These are phyloP conservation scores for Vanessa cardui DNA, from an alignment of 2,888 invertebrate genomes.

Conservation along the genomic window DNA sequence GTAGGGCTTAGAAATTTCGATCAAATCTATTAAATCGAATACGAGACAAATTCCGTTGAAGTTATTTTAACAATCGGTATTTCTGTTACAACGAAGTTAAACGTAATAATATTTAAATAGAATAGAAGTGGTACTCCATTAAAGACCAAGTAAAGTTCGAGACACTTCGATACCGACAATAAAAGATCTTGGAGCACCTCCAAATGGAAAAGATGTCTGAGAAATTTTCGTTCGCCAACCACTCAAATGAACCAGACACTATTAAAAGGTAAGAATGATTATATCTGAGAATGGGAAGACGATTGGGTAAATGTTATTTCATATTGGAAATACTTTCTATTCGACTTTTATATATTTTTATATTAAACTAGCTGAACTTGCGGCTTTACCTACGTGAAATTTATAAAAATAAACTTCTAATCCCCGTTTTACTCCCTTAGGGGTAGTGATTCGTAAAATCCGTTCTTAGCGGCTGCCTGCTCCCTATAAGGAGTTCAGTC, in stretches of 20 bases:
- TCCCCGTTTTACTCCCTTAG: too few species aligned
- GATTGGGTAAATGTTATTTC: conserved; percentile 18
- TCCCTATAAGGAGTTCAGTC: too few species aligned
- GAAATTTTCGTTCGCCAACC: conserved; percentile 50
- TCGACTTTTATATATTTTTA: conserved; percentile 5
- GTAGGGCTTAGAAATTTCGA: too few species aligned
- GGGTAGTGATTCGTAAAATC: too few species aligned
- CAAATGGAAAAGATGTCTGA: conserved; percentile 68
- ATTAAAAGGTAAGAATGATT: conserved; percentile 59
- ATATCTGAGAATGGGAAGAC: conserved; percentile 17
- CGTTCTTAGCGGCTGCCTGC: too few species aligned
- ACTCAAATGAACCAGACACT: conserved; percentile 48
- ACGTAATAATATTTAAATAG: conserved; percentile 45
- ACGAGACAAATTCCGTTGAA: background rate
- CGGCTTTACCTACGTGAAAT: background rate
- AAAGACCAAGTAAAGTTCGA: conserved; percentile 54
- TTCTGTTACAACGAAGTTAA: conserved; percentile 2
- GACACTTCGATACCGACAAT: conserved; percentile 65
- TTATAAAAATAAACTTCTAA: background rate
- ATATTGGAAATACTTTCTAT: conserved; percentile 7
- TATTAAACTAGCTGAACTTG: background rate
- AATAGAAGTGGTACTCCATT: conserved; percentile 53
- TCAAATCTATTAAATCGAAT: background rate
- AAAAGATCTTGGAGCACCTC: conserved; percentile 73
- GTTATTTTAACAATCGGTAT: conserved; percentile 7